A percentile compares a stretch with the other conserved stretches of the same genome.
phyloP scores from a whole-genome alignment of 1,140 invertebrate species.

The Drosophila serrata region DNA sequence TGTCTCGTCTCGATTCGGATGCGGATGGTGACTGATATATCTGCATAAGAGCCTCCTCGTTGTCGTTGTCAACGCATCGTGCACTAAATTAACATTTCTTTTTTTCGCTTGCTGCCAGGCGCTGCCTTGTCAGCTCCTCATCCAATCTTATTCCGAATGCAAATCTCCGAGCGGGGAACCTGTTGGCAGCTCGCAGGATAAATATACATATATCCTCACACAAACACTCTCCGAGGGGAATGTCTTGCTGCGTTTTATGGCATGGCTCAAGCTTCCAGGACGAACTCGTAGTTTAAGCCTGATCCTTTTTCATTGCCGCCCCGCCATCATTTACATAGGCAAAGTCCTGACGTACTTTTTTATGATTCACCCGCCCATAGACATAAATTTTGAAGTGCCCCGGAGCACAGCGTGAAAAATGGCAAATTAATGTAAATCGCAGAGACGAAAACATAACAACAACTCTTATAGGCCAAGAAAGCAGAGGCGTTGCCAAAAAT shows the following conservation, averaged over 20 bases:
- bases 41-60: slow-evolving; percentile 64
- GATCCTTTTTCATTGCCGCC: slow-evolving; percentile 67
- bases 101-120: slow-evolving; percentile 41
- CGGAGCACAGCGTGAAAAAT: slow-evolving; percentile 81
- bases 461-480: slow-evolving; percentile 45
- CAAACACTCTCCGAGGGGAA: slow-evolving; percentile 2
- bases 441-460: slow-evolving; percentile 36
- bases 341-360: slow-evolving; percentile 68
- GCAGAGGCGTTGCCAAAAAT: background rate
- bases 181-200: slow-evolving; percentile 68
- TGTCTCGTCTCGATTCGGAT: slow-evolving; percentile 27
- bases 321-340: slow-evolving; percentile 72
- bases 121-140: slow-evolving; percentile 60
- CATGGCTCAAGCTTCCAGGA: slow-evolving; percentile 22
- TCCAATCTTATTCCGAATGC: slow-evolving; percentile 80
- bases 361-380: slow-evolving; percentile 64
- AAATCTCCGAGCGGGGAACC: slow-evolving; percentile 66
- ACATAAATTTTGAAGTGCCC: slow-evolving; percentile 54
- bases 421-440: slow-evolving; percentile 85
- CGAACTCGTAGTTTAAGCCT: slow-evolving; percentile 36
- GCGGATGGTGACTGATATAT: slow-evolving; percentile 76
- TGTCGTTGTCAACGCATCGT: slow-evolving; percentile 75
- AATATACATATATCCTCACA: slow-evolving; percentile 34
- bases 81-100: slow-evolving; percentile 81
- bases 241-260: slow-evolving; percentile 52